Conservation (phyloP, 2,797 vertebrate genomes). For the Parauchenoglanis ngamensis region DNA sequence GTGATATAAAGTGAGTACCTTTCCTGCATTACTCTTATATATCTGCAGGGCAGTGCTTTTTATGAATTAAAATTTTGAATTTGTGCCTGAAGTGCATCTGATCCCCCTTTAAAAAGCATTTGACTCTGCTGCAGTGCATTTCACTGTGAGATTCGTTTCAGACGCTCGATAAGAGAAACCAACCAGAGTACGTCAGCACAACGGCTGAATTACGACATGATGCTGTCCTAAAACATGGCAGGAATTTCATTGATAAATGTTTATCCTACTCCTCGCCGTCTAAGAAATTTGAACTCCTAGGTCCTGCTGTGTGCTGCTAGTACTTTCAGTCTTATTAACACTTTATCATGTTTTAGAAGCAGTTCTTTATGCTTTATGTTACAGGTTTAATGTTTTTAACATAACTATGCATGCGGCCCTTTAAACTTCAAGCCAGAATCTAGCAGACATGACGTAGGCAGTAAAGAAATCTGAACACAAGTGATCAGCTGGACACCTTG, state of each 20-base stretch:
- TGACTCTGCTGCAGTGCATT: not conserved
- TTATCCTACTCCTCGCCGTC: not conserved
- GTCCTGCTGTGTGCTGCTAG: not conserved
- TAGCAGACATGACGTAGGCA: too few species aligned
- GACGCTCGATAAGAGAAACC: not conserved
- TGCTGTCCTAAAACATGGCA: not conserved
- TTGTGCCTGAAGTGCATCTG: not conserved
- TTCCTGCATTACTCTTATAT: not conserved
- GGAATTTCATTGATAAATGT: conserved; percentile 22
- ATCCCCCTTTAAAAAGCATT: not conserved
- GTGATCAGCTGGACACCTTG: too few species aligned
- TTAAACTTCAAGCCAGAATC: too few species aligned
- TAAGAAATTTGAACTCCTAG: not conserved
- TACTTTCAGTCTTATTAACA: not conserved
- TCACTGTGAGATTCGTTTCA: conserved; percentile 1
- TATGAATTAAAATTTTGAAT: not conserved
- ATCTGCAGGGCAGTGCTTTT: not conserved
- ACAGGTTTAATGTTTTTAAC: too few species aligned
- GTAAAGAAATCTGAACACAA: too few species aligned
- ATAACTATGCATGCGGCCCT: too few species aligned
- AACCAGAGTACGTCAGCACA: not conserved
- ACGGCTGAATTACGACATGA: not conserved
- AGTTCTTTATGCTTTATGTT: not conserved
- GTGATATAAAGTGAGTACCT: not conserved
- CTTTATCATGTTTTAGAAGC: conserved; percentile 1